Base-by-base conservation (phyloP, 2,888 invertebrate genomes). In the Apodemia mormo region DNA sequence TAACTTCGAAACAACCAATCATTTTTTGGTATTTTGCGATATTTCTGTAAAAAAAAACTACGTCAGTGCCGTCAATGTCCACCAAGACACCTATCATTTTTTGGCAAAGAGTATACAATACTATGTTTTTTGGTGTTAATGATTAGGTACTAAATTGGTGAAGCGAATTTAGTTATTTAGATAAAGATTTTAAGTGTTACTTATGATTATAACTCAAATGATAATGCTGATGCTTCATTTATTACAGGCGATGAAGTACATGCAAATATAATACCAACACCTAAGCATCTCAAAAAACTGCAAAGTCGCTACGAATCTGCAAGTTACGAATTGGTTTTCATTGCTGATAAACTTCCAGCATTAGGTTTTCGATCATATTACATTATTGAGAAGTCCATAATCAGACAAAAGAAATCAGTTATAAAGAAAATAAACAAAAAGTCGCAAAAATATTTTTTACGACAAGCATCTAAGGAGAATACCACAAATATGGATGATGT, bases 341-440 rank as follows among this genome's bases (percentile, higher is more conserved):
- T 93, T 30, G 96, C 96, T 0, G 80, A 82, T 12, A 84, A 94
- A 40, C 70, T 97, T 0, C 96, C 97, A 0, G 94, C 97, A 0
- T 79, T 97, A 33, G 97, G 97, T 0, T 95, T 94, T 78, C 94
- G 94, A 65, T 94, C 95, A 0, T 97, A 94, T 77, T 95, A 93
- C 74, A 80, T 96, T 66, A 22, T n/a, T 71, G 0, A 65, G 69
- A n/a, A 14, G 69, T 64, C 64, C 1, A n/a, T 33, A 73, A 14
- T 56, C 64, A 68, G 67, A 70, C 3, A 65, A 0, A 79, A 76
- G 54, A 68, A 81, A n/a, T 76, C 80, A 0, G 67, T 85, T 0
- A 80, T 83, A 0, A 84, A 85, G 64, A 86, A 86, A 45, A 37
- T 83, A 0, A 79, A 75, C 6, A 81, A 79, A 5, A 79, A 74